A percentile compares a stretch with the other conserved stretches of the same genome.
Evolutionary conservation across 1,140 invertebrate species (phyloP).

Genomic region (Heliconius hermathena): DNA sequence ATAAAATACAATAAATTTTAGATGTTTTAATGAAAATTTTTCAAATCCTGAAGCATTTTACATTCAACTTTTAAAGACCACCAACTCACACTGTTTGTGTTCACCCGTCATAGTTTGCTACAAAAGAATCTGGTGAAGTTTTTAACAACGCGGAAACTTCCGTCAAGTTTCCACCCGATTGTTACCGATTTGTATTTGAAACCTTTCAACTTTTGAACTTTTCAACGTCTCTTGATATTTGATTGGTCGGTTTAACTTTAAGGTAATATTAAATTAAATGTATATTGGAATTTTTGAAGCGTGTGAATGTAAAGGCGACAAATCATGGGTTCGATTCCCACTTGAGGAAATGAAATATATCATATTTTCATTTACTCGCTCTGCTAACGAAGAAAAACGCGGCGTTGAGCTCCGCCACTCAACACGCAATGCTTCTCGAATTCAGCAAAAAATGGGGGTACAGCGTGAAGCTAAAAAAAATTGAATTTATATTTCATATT

Average conservation of each 20-base stretch:
- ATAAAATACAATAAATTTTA: no score
- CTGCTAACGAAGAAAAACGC: no score
- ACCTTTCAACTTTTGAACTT: not conserved
- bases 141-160: conserved; percentile 12
- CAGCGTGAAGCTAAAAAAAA: no score
- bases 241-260: conserved; percentile 1
- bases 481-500: no score
- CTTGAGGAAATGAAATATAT: no score
- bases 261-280: not conserved
- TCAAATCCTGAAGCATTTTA: not conserved
- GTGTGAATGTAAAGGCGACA: no score
- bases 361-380: no score
- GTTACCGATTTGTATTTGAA: conserved; percentile 12
- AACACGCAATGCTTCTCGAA: no score
- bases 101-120: conserved; percentile 2
- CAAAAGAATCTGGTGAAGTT: conserved; percentile 11
- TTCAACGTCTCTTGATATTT: conserved; percentile 7
- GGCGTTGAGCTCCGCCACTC: no score
- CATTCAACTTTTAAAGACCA: not conserved
- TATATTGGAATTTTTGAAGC: not conserved
- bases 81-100: not conserved
- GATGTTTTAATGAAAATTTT: not conserved
- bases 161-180: not conserved
- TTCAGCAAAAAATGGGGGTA: no score
- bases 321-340: no score